Conservation (phyloP, 2,113 vertebrate genomes). For the Oreamnos americanus region DNA sequence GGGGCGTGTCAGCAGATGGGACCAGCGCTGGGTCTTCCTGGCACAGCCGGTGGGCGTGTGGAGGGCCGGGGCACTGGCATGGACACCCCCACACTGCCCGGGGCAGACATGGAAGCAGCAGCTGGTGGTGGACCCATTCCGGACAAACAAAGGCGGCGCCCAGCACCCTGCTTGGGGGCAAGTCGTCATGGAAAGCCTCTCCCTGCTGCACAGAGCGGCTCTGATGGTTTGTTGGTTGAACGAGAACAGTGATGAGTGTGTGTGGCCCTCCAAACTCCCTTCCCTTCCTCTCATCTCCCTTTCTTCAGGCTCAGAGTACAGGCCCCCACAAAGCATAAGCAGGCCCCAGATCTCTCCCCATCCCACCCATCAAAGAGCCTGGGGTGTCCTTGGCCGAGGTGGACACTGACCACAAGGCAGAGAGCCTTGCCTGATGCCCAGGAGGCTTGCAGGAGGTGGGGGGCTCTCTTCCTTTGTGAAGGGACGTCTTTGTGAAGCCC, state of each 20-base stretch:
- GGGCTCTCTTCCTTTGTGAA: background rate
- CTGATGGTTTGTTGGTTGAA: background rate
- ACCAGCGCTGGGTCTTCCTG: background rate
- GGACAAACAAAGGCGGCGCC: background rate
- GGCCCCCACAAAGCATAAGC: background rate
- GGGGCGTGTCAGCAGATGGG: background rate
- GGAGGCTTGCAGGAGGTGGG: background rate
- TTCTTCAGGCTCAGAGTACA: background rate
- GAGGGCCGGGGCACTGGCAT: background rate
- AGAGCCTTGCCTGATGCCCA: background rate
- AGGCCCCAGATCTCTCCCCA: background rate
- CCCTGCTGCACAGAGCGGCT: background rate
- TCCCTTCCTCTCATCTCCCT: background rate
- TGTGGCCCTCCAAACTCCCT: background rate
- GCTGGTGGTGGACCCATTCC: background rate
- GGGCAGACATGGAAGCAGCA: background rate
- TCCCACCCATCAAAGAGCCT: background rate
- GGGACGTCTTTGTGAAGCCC: background rate
- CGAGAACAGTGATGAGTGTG: accelerated
- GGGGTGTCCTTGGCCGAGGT: background rate
- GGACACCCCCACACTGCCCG: background rate
- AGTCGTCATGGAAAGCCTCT: background rate
- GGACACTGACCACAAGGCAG: background rate
- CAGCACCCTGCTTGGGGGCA: background rate
- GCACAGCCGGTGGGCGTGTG: background rate